Evolutionary conservation across 1,140 invertebrate genomes (phyloP), one percentile per base, ranked within the genome.

Genomic region (Pseudomyrmex pallidus): DNA sequence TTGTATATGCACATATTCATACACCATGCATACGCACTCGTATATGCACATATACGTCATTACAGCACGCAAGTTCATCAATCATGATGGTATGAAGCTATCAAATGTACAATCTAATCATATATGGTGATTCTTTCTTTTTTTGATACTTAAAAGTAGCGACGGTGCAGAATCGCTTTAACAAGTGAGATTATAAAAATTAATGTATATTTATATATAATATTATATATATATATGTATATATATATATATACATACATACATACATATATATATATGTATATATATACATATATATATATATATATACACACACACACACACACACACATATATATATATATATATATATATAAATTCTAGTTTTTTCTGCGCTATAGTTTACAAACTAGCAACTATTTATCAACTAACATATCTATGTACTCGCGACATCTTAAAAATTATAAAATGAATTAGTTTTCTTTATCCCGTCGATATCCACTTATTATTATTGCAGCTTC

Each of bases 111-210:
- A 85, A 88, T 56, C 74, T 52, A 82, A 68, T 76, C 9, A 74
- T 88, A 35, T 35, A 66, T 66, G 50, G 59, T 84, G 64, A 84
- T 84, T 63, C 82, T 84, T 35, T 35, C 35, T 35, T 35, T 35
- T 35, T 35, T 35, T 63, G 66, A 74, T 86, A 90, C 84, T 73
- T 80, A 84, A 85, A 72, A 87, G 83, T 85, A 87, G 86, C 83
- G 63, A 87, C 74, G 22, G 82, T 80, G 74, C 77, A 84, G 54
- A 48, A 78, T 87, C 85, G 83, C 84, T 83, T 82, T 91, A 92
- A 92, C 89, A 91, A 90, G 87, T 90, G 89, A 87, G 87, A 86
- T 91, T 92, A 92, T 91, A 92, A 92, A 92, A 92, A 92, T 91
- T 91, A 90, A 91, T 91, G 82, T 90, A 87, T 89, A 87, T 89